These are phyloP conservation scores for Proales similis DNA, from an alignment of 1,140 invertebrate genomes.

Conservation along the genomic window DNA sequence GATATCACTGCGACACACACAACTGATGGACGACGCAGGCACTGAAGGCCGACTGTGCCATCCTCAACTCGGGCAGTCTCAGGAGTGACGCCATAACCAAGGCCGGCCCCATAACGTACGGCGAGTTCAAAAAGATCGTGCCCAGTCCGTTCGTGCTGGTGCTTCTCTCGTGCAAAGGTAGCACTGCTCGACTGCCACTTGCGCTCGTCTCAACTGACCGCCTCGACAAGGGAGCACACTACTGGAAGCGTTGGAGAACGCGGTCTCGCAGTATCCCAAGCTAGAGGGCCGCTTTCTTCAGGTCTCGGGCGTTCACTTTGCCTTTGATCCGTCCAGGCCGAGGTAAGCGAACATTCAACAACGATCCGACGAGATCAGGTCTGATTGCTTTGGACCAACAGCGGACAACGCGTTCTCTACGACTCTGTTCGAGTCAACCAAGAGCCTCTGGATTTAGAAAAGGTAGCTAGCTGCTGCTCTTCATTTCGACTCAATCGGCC, in stretches of 20 bases:
- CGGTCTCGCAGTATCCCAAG: slow-evolving; percentile 67
- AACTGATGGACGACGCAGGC: slow-evolving; percentile 81
- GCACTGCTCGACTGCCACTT: slow-evolving; percentile 9
- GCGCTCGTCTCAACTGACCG: slow-evolving; percentile 1
- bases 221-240: slow-evolving; percentile 60
- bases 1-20: not conserved
- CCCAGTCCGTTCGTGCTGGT: slow-evolving; percentile 70
- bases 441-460: slow-evolving; percentile 12
- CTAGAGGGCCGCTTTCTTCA: slow-evolving; percentile 73
- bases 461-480: not conserved
- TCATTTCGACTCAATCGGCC: not conserved
- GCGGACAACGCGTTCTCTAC: slow-evolving; percentile 11
- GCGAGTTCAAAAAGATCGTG: slow-evolving; percentile 28
- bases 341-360: slow-evolving; percentile 62
- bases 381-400: not conserved
- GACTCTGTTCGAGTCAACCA: slow-evolving; percentile 4
- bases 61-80: slow-evolving; percentile 79
- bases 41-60: slow-evolving; percentile 70
- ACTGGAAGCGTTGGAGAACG: slow-evolving; percentile 70
- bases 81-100: slow-evolving; percentile 66
- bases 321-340: slow-evolving; percentile 69
- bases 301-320: slow-evolving; percentile 68
- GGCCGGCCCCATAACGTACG: not conserved
- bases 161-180: slow-evolving; percentile 55
- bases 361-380: not conserved